phyloP scores from a whole-genome alignment of 2,113 vertebrate species.

The Epinephelus moara region DNA sequence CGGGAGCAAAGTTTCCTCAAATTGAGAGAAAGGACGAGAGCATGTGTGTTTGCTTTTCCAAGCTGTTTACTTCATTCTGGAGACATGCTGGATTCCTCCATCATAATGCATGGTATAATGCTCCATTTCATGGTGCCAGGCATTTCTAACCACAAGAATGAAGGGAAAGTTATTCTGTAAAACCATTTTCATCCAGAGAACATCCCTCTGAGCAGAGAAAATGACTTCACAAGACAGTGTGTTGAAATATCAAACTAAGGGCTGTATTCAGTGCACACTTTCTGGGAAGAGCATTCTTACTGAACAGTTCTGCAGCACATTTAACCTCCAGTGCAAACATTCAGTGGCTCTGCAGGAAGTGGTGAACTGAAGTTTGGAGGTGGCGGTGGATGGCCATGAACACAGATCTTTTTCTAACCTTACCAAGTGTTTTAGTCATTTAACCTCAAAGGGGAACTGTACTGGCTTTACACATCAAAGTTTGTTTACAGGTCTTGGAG shows the following conservation, averaged over 20 bases:
- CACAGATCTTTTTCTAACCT: not conserved
- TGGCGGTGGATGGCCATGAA: not conserved
- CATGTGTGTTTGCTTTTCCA: conserved; percentile 29
- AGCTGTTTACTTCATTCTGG: conserved; percentile 50
- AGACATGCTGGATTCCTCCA: conserved; percentile 45
- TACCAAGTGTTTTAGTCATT: not conserved
- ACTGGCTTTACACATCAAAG: not conserved
- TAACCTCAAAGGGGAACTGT: not conserved
- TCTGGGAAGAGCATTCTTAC: not conserved
- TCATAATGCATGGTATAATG: conserved; percentile 42
- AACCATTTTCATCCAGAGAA: conserved; percentile 36
- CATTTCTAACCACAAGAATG: conserved; percentile 62
- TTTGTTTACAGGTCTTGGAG: not conserved
- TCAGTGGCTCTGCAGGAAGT: not conserved
- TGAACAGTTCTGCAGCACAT: not conserved
- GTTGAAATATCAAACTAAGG: conserved; percentile 19
- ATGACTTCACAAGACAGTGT: conserved; percentile 17
- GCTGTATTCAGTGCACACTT: not conserved
- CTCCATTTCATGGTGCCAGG: conserved; percentile 55
- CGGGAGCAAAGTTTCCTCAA: conserved; percentile 33
- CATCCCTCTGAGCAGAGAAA: conserved; percentile 20
- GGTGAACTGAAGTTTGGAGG: not conserved
- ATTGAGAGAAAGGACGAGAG: conserved; percentile 1
- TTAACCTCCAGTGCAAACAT: not conserved
- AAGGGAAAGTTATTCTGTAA: conserved; percentile 44